These are phyloP conservation scores for Tor tambroides DNA, from an alignment of 2,113 vertebrate species.

Conservation along the genomic window DNA sequence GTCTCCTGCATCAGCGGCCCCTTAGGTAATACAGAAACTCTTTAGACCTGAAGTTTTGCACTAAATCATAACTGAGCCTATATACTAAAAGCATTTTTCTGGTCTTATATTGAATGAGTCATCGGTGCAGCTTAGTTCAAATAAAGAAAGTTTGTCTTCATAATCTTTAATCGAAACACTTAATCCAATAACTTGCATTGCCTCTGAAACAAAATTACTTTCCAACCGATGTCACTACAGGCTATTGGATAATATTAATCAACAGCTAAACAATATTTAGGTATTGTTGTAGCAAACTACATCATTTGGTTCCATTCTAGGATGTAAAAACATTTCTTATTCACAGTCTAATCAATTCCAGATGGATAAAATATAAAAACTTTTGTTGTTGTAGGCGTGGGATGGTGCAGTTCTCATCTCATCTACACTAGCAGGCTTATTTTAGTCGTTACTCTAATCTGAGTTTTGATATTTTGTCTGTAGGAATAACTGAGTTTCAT, in stretches of 20 bases:
- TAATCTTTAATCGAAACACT: background rate
- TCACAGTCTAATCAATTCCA: too few species aligned
- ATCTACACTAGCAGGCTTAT: background rate
- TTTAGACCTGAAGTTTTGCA: background rate
- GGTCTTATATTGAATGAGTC: background rate
- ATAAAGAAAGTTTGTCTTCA: too few species aligned
- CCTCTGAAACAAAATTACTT: background rate
- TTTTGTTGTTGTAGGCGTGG: too few species aligned
- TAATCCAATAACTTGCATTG: background rate
- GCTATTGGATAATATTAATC: background rate
- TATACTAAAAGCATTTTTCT: background rate
- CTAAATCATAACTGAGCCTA: background rate
- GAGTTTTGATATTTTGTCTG: background rate
- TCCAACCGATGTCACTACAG: background rate
- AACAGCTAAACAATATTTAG: background rate
- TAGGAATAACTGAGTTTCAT: background rate
- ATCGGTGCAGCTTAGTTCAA: background rate
- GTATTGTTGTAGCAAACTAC: background rate
- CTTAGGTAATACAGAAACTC: slow-evolving; percentile 77
- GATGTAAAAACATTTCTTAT: too few species aligned
- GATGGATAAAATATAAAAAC: too few species aligned
- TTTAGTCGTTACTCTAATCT: background rate
- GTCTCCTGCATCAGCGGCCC: slow-evolving; percentile 93
- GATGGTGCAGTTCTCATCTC: background rate
- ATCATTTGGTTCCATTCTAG: background rate